These are phyloP conservation scores for Xiphophorus hellerii DNA, from an alignment of 2,113 vertebrate species.

Conservation along the genomic window DNA sequence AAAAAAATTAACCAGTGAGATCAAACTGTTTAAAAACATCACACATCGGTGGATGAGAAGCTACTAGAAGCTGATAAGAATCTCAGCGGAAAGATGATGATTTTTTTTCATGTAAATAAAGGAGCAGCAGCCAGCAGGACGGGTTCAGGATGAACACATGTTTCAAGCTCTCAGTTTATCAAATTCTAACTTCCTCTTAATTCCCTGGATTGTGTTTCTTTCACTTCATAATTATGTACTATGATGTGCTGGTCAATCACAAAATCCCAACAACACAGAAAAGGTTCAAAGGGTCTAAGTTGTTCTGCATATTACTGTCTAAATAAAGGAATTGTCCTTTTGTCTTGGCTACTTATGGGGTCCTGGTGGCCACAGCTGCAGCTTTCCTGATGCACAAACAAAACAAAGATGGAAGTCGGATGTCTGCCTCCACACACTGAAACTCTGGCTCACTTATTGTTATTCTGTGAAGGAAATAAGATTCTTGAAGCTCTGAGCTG, in stretches of 20 bases:
- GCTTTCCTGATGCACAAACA: conserved; percentile 50
- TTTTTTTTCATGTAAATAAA: too few species aligned
- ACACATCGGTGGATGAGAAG: too few species aligned
- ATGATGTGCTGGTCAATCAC: too few species aligned
- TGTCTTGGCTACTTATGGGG: conserved; percentile 69
- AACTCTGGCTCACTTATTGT: background rate
- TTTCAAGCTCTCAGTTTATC: too few species aligned
- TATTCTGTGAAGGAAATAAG: conserved; percentile 6
- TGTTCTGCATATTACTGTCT: background rate
- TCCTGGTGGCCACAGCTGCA: conserved; percentile 42
- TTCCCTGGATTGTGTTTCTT: background rate
- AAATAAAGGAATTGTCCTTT: background rate
- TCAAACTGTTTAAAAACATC: too few species aligned
- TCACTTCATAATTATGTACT: background rate
- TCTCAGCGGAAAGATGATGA: too few species aligned
- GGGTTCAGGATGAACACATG: too few species aligned
- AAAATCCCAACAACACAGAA: too few species aligned
- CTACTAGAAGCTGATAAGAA: too few species aligned
- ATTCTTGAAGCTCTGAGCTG: background rate
- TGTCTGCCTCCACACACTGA: conserved; percentile 29
- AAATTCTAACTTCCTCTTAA: background rate
- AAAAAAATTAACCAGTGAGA: too few species aligned
- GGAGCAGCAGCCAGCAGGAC: too few species aligned
- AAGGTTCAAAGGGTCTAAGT: background rate
- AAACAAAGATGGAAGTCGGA: conserved; percentile 41